Base-by-base conservation (phyloP, 2,113 vertebrate species). In the Sylvietta virens region DNA sequence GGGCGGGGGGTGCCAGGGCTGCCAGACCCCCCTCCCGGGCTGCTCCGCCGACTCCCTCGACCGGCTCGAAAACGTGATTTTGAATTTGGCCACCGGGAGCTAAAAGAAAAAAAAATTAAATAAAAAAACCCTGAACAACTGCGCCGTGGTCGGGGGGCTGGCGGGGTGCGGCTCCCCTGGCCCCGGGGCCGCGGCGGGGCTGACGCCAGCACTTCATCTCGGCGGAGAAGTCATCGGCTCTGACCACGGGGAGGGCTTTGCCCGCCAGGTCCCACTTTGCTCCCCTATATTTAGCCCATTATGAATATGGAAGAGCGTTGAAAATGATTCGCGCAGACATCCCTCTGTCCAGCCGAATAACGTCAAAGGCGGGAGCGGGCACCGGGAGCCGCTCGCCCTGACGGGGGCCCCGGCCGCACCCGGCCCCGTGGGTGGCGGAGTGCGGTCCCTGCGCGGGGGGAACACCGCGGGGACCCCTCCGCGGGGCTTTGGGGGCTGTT, bases 291-390 rank as follows among this genome's bases (percentile, higher is more conserved):
- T 98, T 98, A 98, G 98, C 98, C 95, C 97, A 97, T 98, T 98
- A 97, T 98, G 98, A 99, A 98, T 98, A 98, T 98, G 98, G 98
- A 98, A 97, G 95, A 98, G 97, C 73, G 50, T 87, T 99, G 99
- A 99, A 98, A 97, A 97, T 99, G 98, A 99, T 99, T 98, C 94
- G 94, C 96, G 92, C 90, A 96, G 99, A 99, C 99, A 97, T 97
- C 82, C 87, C 97, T 97, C 98, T 97, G 98, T 98, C 98, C 97
- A 87, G 98, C 98, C 90, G 97, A 98, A 99, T 99, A 98, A 98
- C 97, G 33, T 99, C 99, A 99, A 97, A 97, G 97, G 97, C 92
- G 94, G 97, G 97, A 97, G 97, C 50, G 81, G 90, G 92, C 78
- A 93, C 27, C 53, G 19, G 95, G 91, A 90, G 96, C 96, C 67